Conservation (phyloP, 2,113 vertebrate species). For the Aegotheles bennettii region DNA sequence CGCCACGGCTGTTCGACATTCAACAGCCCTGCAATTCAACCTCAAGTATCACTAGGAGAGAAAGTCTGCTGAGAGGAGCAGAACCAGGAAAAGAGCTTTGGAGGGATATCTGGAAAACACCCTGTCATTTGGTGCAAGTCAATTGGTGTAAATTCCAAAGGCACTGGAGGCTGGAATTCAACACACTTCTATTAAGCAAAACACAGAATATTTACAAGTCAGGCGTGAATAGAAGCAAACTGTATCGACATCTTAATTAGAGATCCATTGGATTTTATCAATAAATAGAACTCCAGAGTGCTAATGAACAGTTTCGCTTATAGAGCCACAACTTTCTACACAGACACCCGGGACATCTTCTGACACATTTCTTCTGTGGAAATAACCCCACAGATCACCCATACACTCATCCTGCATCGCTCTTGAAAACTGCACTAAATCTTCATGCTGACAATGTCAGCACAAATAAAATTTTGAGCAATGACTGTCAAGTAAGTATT, state of each 20-base stretch:
- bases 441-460: background rate
- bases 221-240: background rate
- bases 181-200: background rate
- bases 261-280: background rate
- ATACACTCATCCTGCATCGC: background rate
- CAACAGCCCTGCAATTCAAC: background rate
- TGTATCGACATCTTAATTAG: background rate
- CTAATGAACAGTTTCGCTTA: background rate
- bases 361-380: background rate
- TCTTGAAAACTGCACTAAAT: background rate
- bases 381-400: background rate
- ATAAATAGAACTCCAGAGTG: background rate
- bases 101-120: background rate
- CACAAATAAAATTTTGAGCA: background rate
- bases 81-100: background rate
- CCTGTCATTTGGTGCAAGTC: background rate
- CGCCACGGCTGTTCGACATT: background rate
- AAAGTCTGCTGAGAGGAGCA: conserved; percentile 21
- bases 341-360: background rate
- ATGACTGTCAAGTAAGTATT: background rate
- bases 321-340: background rate
- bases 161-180: conserved; percentile 13
- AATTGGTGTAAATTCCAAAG: conserved; percentile 12
- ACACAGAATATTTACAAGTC: background rate
- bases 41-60: background rate